A percentile compares a stretch with the other conserved stretches of the same genome.
Conservation (phyloP, 2,888 invertebrate species). For the Molorchus minor region DNA sequence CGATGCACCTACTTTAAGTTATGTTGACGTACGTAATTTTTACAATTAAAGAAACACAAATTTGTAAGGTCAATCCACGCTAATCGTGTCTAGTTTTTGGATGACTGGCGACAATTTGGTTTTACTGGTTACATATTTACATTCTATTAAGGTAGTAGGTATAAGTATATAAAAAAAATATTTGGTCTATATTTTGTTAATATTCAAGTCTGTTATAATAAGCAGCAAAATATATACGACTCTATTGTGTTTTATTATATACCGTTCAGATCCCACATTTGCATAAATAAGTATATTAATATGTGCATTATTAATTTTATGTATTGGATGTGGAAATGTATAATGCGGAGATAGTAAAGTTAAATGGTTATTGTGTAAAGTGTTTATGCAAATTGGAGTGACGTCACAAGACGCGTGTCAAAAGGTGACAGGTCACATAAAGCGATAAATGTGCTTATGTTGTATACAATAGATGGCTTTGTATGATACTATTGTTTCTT, state of each 20-base stretch:
- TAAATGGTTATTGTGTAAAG: constrained; percentile 27
- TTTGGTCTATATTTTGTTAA: no score
- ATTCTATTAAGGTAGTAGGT: no score
- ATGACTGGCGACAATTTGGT: no score
- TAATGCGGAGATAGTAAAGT: constrained; percentile 17
- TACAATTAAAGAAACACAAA: no score
- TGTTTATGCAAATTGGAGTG: constrained; percentile 41
- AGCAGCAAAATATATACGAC: constrained; percentile 8
- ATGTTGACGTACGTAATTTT: no score
- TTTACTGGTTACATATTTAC: no score
- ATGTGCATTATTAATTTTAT: constrained; percentile 18
- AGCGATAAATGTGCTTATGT: constrained; percentile 42
- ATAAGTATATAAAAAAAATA: no score
- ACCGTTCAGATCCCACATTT: constrained; percentile 8
- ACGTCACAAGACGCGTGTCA: constrained; percentile 46
- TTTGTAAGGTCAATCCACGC: no score
- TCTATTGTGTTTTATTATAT: constrained; percentile 11
- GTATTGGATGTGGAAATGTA: constrained; percentile 18
- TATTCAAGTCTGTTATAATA: no score
- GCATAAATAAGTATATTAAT: constrained; percentile 22
- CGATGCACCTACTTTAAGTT: constrained; percentile 8
- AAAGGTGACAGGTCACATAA: constrained; percentile 46
- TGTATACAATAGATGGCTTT: constrained; percentile 36
- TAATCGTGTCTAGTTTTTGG: no score
- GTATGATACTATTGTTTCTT: constrained; percentile 20